These are phyloP conservation scores for Girardinus metallicus DNA, from an alignment of 2,797 vertebrate species.

Conservation along the genomic window DNA sequence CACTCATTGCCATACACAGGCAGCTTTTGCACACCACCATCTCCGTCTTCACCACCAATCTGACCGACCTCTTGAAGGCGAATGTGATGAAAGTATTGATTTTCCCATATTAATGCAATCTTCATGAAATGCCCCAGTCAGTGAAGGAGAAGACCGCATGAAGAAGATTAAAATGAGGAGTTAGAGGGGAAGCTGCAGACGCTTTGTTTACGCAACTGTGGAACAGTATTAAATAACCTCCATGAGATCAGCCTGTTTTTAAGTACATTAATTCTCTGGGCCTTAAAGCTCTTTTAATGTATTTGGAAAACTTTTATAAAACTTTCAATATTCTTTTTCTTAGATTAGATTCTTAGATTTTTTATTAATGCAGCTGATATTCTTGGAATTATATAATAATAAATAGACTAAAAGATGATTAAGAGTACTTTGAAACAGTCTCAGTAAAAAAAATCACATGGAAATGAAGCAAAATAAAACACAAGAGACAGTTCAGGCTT, in stretches of 20 bases:
- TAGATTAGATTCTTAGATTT: neutral
- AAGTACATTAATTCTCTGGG: neutral
- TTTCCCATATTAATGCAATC: slow-evolving; percentile 63
- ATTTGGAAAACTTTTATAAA: neutral
- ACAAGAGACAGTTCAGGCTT: neutral
- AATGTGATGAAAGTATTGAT: slow-evolving; percentile 60
- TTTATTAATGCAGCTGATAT: neutral
- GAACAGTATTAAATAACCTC: neutral
- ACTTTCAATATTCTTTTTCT: too few species aligned
- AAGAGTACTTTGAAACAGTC: neutral
- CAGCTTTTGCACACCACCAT: neutral
- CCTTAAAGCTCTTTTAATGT: neutral
- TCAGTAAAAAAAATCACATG: neutral
- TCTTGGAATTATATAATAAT: neutral
- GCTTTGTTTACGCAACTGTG: neutral
- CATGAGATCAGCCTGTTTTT: neutral
- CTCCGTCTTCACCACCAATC: slow-evolving; percentile 21
- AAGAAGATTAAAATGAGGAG: slow-evolving; percentile 9
- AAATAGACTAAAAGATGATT: neutral
- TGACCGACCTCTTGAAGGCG: slow-evolving; percentile 42
- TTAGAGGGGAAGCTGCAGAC: slow-evolving; percentile 5
- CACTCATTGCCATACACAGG: slow-evolving; percentile 14
- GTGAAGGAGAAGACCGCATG: slow-evolving; percentile 18
- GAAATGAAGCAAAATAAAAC: neutral
- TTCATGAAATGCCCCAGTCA: slow-evolving; percentile 57